Percentiles rank a stretch among this genome's conserved stretches.
Evolutionary conservation across 1,140 invertebrate genomes (phyloP).

Genomic region (Tyrophagus putrescentiae): DNA sequence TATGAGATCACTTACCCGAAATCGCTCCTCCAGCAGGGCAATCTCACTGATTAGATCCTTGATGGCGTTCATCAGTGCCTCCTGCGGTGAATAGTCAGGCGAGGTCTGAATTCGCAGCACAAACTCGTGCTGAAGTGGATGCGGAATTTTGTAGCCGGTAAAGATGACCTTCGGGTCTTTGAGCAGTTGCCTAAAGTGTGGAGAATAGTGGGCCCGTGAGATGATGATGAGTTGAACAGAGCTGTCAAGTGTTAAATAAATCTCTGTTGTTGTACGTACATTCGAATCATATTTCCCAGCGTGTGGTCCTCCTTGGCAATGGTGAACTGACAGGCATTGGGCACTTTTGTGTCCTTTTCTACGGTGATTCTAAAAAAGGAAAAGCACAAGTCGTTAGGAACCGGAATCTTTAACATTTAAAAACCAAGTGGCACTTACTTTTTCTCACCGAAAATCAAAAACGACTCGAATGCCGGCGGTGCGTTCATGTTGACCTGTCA

Average conservation of each 20-base stretch:
- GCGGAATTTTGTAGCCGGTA: constrained; percentile 95
- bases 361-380: constrained; percentile 93
- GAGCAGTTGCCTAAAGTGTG: constrained; percentile 26
- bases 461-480: constrained; percentile 95
- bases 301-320: constrained; percentile 99
- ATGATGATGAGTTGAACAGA: no score
- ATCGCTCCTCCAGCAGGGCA: constrained; percentile 90
- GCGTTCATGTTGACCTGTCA: constrained; percentile 68
- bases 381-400: no score
- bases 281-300: constrained; percentile 93
- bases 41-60: constrained; percentile 93
- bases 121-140: constrained; percentile 97
- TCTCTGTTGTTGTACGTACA: no score
- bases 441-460: constrained; percentile 93
- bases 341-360: constrained; percentile 96
- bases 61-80: constrained; percentile 94
- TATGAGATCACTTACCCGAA: constrained; percentile 46
- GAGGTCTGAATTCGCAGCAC: constrained; percentile 91
- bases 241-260: no score
- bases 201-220: background rate
- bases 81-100: constrained; percentile 90
- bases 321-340: constrained; percentile 97
- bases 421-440: constrained; percentile 53
- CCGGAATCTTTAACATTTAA: constrained; percentile 23
- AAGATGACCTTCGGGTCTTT: constrained; percentile 98